phyloP scores from a whole-genome alignment of 2,797 vertebrate species.

The Fratercula arctica region DNA sequence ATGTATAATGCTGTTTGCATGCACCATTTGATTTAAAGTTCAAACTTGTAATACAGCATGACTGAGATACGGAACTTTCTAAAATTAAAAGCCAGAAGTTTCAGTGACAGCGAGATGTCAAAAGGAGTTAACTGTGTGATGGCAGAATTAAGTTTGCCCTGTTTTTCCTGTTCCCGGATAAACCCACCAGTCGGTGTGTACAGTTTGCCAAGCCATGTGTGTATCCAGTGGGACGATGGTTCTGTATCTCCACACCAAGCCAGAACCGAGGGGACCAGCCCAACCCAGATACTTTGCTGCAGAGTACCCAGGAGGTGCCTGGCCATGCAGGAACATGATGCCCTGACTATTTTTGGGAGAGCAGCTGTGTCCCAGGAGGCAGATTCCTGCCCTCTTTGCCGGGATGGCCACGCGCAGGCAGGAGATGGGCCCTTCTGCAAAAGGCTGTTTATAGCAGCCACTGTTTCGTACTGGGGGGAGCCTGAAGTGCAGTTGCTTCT shows the following conservation, averaged over 20 bases:
- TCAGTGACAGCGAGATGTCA: background rate
- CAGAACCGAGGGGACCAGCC: background rate
- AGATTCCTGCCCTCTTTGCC: background rate
- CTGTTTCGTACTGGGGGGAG: background rate
- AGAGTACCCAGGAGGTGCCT: background rate
- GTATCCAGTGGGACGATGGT: fast-evolving
- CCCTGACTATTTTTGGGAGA: background rate
- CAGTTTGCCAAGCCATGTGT: background rate
- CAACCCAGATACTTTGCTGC: background rate
- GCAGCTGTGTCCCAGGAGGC: background rate
- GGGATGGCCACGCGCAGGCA: fast-evolving
- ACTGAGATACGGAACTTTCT: background rate
- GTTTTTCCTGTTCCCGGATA: background rate
- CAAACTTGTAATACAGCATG: background rate
- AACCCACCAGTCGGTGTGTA: fast-evolving
- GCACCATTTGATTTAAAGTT: background rate
- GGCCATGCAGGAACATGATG: background rate
- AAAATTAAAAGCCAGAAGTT: background rate
- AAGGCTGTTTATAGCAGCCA: background rate
- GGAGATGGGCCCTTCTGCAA: background rate
- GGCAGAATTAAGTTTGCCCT: background rate
- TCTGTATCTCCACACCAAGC: background rate
- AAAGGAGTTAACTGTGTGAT: background rate
- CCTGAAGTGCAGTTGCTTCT: slow-evolving; percentile 3
- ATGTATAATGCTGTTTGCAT: background rate